Evolutionary conservation across 1,140 invertebrate species (phyloP).

Genomic region (Bombyx mandarina): DNA sequence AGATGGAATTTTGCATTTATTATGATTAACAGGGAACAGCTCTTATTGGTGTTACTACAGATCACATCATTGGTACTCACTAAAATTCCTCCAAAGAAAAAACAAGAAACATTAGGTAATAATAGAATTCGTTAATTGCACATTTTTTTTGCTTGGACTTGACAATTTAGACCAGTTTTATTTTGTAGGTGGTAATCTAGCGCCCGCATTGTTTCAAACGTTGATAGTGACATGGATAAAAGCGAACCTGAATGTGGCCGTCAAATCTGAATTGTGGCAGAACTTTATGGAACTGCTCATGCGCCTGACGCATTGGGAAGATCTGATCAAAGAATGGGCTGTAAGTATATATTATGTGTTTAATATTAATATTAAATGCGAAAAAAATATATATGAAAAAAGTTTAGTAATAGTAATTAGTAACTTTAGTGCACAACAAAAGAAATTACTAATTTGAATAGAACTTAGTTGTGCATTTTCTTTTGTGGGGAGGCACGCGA

Average conservation of each 20-base stretch:
- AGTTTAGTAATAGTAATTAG: no score
- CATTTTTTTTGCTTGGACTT: not conserved
- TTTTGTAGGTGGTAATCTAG: constrained; percentile 74
- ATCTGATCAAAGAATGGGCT: constrained; percentile 96
- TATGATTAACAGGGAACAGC: constrained; percentile 80
- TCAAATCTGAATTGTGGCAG: constrained; percentile 93
- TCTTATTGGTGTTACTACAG: constrained; percentile 89
- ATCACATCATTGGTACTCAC: constrained; percentile 93
- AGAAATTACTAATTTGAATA: no score
- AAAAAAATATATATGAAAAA: no score
- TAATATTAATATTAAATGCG: no score
- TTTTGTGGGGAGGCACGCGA: no score
- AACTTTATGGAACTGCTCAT: constrained; percentile 91
- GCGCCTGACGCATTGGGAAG: constrained; percentile 93
- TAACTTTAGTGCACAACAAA: no score
- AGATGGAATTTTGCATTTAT: constrained; percentile 1
- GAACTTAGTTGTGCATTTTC: no score
- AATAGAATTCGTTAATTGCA: constrained; percentile 3
- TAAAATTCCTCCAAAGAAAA: constrained; percentile 81
- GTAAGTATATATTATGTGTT: constrained; percentile 72
- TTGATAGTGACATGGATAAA: constrained; percentile 98
- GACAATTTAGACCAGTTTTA: not conserved
- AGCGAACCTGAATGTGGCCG: constrained; percentile 94
- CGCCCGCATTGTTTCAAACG: constrained; percentile 95
- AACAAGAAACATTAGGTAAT: constrained; percentile 82